Evolutionary conservation across 2,113 vertebrate genomes (phyloP), one percentile per base, ranked within the genome.

Genomic region (Eurystomus gularis): DNA sequence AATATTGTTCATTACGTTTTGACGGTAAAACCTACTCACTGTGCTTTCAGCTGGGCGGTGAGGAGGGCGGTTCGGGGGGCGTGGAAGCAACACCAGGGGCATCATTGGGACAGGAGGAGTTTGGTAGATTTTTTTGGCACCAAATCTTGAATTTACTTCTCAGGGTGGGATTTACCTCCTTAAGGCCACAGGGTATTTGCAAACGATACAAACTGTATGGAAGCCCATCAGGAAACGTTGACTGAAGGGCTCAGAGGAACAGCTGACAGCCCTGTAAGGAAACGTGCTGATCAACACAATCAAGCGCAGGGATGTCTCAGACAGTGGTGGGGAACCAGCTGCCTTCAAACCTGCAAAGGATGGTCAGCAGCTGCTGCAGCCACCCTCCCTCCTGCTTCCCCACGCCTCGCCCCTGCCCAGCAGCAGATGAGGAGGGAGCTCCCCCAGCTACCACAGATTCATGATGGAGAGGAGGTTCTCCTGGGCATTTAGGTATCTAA

Each of bases 241-340:
- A 17, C 10, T 10, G 28, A 42, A 31, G 37, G 40, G 23, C 60
- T 52, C 17, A 6, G 51, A 42, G 58, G 51, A 58, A 3, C 65
- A 6, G 44, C 60, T 25, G 17, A 13, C 19, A 39, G 49, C 37
- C 42, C 17, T 0, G 3, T 21, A 13, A 28, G 37, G 57, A 23
- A 73, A 15, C 3, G 1, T 1, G 7, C 28, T 6, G 57, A 24
- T 23, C 7, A 10, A 14, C 1, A 11, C 0, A 8, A 57, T 13
- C 13, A 5, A 19, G 46, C 3, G 0, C 0, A 2, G 54, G 13
- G 44, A 2, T 17, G 49, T 25, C 29, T 29, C 19, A 20, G n/a
- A 35, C 13, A 44, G 12, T 1, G 3, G 46, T 10, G 42, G 4
- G 3, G 57, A 44, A n/a, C 28, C 40, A 20, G 48, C 76, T 28